These are phyloP conservation scores for Toxonevra muliebris DNA, from an alignment of 2,888 invertebrate genomes.

Conservation along the genomic window DNA sequence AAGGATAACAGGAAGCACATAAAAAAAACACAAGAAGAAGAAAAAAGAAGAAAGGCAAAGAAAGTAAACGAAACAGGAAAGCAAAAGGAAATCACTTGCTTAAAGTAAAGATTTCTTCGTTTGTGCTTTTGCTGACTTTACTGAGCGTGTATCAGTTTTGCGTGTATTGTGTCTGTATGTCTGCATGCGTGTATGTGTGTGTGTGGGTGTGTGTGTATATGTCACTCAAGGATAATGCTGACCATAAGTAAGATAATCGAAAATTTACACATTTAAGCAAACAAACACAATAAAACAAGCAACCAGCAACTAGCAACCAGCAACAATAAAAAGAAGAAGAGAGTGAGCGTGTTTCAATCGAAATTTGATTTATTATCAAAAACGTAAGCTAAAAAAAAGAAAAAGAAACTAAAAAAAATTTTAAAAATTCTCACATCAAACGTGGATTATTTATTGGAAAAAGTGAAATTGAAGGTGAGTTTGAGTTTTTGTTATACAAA, in stretches of 20 bases:
- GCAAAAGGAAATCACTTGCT: constrained; percentile 13
- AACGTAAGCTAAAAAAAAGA: too few species aligned
- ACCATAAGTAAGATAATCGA: constrained; percentile 17
- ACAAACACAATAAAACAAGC: neutral
- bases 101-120: neutral
- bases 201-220: constrained; percentile 6
- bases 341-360: too few species aligned
- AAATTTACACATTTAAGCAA: constrained; percentile 17
- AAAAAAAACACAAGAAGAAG: neutral
- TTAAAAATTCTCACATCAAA: too few species aligned
- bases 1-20: constrained; percentile 41
- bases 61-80: constrained; percentile 4
- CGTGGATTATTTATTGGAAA: too few species aligned
- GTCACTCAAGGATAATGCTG: constrained; percentile 13
- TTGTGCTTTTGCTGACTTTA: neutral
- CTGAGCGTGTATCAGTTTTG: neutral
- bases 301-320: too few species aligned
- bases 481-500: too few species aligned
- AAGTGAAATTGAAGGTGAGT: too few species aligned
- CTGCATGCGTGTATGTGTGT: neutral
- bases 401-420: too few species aligned
- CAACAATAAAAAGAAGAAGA: too few species aligned
- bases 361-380: too few species aligned
- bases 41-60: constrained; percentile 2
- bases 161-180: neutral